Base-by-base conservation (phyloP, 2,113 vertebrate genomes). In the Podilymbus podiceps region DNA sequence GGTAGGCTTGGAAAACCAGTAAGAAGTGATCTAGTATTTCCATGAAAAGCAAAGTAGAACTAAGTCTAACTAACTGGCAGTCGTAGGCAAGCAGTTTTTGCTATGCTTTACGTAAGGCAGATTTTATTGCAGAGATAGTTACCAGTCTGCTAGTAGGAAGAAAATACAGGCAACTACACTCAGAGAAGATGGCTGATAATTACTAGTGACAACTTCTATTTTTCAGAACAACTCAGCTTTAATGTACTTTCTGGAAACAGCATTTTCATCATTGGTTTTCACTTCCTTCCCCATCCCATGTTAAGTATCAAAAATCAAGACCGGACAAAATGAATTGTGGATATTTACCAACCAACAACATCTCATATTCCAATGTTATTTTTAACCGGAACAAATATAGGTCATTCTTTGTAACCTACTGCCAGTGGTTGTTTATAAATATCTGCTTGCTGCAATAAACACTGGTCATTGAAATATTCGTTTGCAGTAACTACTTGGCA, bases 401-500 rank as follows among this genome's bases (percentile, higher is more conserved):
- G 73, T 88, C 42, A 84, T 94, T 96, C 90, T 95, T 96, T 91
- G 94, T 81, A 97, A 97, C 88, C 93, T 94, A 90, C 89, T 89
- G 91, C 97, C 94, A 96, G 64, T 72, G 88, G 93, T 97, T 98
- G 98, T 98, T 98, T 98, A 98, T 98, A 98, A 99, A 98, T 93
- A 97, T 98, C 98, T 98, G 89, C 97, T 98, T 98, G 97, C 97
- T 98, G 98, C 98, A 98, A 98, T 98, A 98, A 98, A 98, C 97
- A 98, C 98, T 98, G 98, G 96, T 98, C 97, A 98, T 90, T 97
- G 97, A 98, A 97, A 98, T 88, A 97, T 95, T 98, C 97, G 98
- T 97, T 97, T 98, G 97, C 96, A 98, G 97, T 97, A 98, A 98
- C 97, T 98, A 97, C 98, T 99, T 99, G 99, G 98, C 98, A 98